Evolutionary conservation across 2,888 invertebrate species (phyloP).

Genomic region (Chalcis sispes): DNA sequence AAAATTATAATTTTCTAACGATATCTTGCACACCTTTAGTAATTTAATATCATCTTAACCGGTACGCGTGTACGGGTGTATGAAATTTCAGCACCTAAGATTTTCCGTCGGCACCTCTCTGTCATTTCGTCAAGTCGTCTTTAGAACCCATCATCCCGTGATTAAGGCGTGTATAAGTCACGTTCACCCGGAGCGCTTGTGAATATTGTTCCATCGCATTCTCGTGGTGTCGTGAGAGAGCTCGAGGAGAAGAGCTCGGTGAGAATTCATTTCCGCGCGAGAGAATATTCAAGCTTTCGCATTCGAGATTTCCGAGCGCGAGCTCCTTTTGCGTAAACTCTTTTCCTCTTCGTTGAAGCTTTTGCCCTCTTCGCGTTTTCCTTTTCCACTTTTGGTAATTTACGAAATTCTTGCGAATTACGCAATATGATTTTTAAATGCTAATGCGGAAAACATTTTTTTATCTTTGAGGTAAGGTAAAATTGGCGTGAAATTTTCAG

Average conservation of each 20-base stretch:
- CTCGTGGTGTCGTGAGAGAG: neutral
- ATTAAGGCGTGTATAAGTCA: constrained; percentile 23
- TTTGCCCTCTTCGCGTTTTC: neutral
- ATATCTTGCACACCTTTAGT: too few relatives aligned
- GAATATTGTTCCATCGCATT: constrained; percentile 37
- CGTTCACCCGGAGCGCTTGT: neutral
- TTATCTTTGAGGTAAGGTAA: too few relatives aligned
- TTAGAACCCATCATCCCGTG: neutral
- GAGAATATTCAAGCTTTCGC: too few relatives aligned
- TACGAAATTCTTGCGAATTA: too few relatives aligned
- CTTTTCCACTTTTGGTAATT: neutral
- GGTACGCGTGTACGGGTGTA: too few relatives aligned
- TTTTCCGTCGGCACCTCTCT: neutral
- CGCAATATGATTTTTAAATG: too few relatives aligned
- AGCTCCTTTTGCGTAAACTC: constrained; percentile 2
- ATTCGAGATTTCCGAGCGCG: too few relatives aligned
- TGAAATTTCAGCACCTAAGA: neutral
- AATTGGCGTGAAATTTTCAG: too few relatives aligned
- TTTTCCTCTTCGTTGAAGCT: neutral
- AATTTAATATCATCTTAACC: too few relatives aligned
- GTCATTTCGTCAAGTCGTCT: constrained; percentile 4
- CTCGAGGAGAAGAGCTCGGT: too few relatives aligned
- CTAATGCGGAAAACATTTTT: too few relatives aligned
- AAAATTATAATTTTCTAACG: too few relatives aligned
- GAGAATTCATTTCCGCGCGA: constrained; percentile 42